These are phyloP conservation scores for Spizella passerina DNA, from an alignment of 2,797 vertebrate species.

Conservation along the genomic window DNA sequence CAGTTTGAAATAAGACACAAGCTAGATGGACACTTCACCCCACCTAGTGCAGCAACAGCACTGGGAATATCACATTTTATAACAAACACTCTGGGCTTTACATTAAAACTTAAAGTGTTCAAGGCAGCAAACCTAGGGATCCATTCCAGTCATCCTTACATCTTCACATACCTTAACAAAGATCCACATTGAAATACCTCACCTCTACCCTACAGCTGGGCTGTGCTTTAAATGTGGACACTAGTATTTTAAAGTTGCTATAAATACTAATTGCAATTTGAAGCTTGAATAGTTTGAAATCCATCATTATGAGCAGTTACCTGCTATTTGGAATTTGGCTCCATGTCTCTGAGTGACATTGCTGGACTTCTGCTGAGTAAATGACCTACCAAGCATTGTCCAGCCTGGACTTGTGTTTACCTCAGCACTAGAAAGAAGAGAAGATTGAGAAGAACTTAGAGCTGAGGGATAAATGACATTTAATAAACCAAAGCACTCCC, in stretches of 20 bases:
- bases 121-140: background rate
- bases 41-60: background rate
- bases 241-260: background rate
- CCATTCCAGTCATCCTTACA: background rate
- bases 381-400: background rate
- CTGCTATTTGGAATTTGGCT: background rate
- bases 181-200: background rate
- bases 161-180: background rate
- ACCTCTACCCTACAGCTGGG: background rate
- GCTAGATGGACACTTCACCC: background rate
- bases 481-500: background rate
- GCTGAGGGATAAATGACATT: background rate
- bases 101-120: background rate
- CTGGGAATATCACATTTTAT: background rate
- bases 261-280: conserved; percentile 19
- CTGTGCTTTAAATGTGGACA: conserved; percentile 4
- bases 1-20: background rate
- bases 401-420: background rate
- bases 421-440: background rate
- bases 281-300: background rate
- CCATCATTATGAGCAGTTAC: background rate
- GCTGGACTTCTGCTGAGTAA: background rate
- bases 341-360: background rate
- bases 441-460: background rate
- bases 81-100: background rate